Percentiles rank a stretch among this genome's conserved stretches.
Conservation (phyloP, 2,888 invertebrate genomes). For the Tetheella fluctuosa region DNA sequence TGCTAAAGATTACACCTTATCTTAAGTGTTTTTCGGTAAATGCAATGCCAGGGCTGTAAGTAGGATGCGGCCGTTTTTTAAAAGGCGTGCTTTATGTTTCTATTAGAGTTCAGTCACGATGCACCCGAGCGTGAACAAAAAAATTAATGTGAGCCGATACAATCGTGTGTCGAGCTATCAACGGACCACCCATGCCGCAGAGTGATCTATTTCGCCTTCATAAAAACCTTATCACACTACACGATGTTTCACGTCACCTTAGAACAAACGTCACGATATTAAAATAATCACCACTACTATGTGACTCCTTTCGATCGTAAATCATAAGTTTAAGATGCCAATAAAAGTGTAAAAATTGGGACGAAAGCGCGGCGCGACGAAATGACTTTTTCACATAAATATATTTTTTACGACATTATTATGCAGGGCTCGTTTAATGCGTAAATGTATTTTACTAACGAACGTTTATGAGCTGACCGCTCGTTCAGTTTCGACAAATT, state of each 20-base stretch:
- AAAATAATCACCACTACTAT: conserved; percentile 46
- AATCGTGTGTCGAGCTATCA: conserved; percentile 51
- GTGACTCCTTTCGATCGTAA: conserved; percentile 26
- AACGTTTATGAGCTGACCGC: conserved; percentile 71
- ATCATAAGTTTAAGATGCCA: conserved; percentile 26
- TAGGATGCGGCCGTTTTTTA: conserved; percentile 15
- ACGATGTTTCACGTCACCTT: conserved; percentile 50
- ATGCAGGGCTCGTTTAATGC: conserved; percentile 58
- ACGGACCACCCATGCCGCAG: conserved; percentile 63
- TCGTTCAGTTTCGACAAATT: conserved; percentile 68
- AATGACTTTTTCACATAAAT: conserved; percentile 55
- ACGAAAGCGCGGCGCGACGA: conserved; percentile 28
- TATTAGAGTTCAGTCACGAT: conserved; percentile 54
- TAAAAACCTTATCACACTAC: conserved; percentile 50
- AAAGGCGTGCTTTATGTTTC: conserved; percentile 41
- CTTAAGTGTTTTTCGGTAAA: conserved; percentile 22
- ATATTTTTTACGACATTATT: conserved; percentile 77
- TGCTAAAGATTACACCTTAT: conserved; percentile 20
- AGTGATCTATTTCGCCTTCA: conserved; percentile 49
- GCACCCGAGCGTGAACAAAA: conserved; percentile 52
- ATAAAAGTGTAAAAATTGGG: conserved; percentile 25
- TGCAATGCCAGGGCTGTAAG: conserved; percentile 14
- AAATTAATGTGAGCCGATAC: conserved; percentile 59
- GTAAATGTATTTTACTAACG: conserved; percentile 57
- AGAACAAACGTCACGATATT: conserved; percentile 53